Base-by-base conservation (phyloP, 2,888 invertebrate species). In the Camponotus fellah region DNA sequence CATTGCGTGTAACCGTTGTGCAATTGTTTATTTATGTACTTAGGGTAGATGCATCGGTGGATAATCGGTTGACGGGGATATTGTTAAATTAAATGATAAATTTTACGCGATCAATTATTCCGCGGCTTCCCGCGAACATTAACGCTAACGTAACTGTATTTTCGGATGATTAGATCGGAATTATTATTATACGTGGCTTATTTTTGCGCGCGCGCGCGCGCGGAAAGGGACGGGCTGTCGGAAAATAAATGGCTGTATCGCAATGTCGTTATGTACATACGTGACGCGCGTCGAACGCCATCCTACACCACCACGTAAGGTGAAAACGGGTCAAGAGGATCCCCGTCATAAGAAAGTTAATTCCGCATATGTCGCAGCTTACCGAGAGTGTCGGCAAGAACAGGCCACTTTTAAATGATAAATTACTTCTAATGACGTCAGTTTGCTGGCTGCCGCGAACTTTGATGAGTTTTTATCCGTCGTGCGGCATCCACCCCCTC, bases 301-400 rank as follows among this genome's bases (percentile, higher is more conserved):
- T 40, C 53, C 53, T 49, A 40, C n/a, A 40, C 34, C 69, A n/a
- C 14, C 84, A 74, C 82, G 74, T 88, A 86, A 84, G 75, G 75
- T 82, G 81, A 79, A 87, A 86, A 76, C 76, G 66, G 87, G 87
- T 86, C 86, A 85, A 86, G 89, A 66, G 76, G 66, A 75, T 82
- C 58, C 82, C 69, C 32, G 58, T 62, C 80, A 64, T 89, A 89
- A 89, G 89, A 89, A 89, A 89, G 89, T 87, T 89, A 87, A 89
- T 89, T 85, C 69, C 85, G 68, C 34, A 74, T 77, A 66, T 85
- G 87, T 89, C 81, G 83, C 66, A 71, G 83, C 81, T 83, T 58
- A 65, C 79, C 74, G 80, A 37, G 85, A 46, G 66, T 49, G 85
- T 34, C 37, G 34, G 53, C 64, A 89, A 86, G 84, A 89, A 87